Conservation (phyloP, 2,113 vertebrate species). For the Vimba vimba region DNA sequence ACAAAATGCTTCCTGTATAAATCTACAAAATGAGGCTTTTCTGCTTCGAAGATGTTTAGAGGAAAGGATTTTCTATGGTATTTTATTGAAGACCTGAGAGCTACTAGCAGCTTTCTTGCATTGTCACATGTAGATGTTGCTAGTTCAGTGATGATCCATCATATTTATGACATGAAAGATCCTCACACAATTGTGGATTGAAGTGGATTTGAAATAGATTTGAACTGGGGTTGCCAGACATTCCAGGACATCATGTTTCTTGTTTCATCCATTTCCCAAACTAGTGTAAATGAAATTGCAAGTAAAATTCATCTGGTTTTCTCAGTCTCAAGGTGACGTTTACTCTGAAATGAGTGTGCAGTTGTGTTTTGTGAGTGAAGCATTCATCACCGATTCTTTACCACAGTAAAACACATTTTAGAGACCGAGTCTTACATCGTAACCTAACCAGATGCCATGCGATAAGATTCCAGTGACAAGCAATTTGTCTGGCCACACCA, state of each 20-base stretch:
- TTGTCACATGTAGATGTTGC: neutral
- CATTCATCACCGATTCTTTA: neutral
- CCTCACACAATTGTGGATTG: neutral
- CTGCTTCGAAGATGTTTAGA: neutral
- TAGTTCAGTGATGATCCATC: neutral
- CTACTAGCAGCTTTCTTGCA: neutral
- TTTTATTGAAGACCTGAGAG: slow-evolving; percentile 6
- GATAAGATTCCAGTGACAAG: too few relatives aligned
- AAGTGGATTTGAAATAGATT: neutral
- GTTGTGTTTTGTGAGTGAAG: neutral
- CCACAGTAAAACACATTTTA: neutral
- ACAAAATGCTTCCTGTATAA: slow-evolving; percentile 42
- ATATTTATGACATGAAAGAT: neutral
- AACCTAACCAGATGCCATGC: too few relatives aligned
- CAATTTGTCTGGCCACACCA: too few relatives aligned
- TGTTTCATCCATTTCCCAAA: neutral
- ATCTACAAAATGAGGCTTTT: slow-evolving; percentile 24
- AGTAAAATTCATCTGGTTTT: neutral
- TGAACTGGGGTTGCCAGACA: neutral
- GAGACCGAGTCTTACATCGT: too few relatives aligned
- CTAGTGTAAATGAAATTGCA: neutral
- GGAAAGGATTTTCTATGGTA: neutral
- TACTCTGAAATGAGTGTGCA: neutral
- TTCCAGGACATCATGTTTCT: neutral
- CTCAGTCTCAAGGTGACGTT: neutral